Evolutionary conservation across 1,140 invertebrate genomes (phyloP).

Genomic region (Diabrotica virgifera): DNA sequence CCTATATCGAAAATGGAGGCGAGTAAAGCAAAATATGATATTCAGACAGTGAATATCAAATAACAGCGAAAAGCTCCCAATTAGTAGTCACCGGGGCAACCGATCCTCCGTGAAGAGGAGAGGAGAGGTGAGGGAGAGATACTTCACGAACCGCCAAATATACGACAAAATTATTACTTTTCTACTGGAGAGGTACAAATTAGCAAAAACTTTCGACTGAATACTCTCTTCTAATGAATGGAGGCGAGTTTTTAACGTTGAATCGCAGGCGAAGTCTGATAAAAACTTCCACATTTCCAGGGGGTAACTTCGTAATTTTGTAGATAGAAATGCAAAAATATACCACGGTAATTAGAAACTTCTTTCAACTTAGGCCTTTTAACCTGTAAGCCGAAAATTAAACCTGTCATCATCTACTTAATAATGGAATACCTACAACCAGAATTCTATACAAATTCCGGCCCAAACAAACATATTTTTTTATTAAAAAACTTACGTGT

Average conservation of each 20-base stretch:
- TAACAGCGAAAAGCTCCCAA: conserved; percentile 11
- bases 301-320: neutral
- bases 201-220: conserved; percentile 2
- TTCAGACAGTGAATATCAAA: conserved; percentile 7
- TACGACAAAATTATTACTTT: conserved; percentile 6
- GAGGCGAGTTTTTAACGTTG: neutral
- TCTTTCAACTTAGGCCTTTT: too few species aligned
- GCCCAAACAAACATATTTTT: too few species aligned
- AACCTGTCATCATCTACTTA: too few species aligned
- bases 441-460: too few species aligned
- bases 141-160: neutral
- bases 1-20: neutral
- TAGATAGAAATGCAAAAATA: too few species aligned
- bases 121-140: conserved; percentile 4
- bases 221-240: conserved; percentile 2
- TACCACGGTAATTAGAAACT: too few species aligned
- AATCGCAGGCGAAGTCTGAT: neutral
- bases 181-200: neutral
- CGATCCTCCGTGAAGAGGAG: neutral
- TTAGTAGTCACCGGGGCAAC: conserved; percentile 11
- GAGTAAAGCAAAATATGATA: conserved; percentile 8
- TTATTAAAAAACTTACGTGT: too few species aligned
- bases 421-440: too few species aligned
- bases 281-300: neutral
- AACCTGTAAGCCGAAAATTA: too few species aligned